Conservation (phyloP, 2,113 vertebrate species). For the Nycticebus coucang region DNA sequence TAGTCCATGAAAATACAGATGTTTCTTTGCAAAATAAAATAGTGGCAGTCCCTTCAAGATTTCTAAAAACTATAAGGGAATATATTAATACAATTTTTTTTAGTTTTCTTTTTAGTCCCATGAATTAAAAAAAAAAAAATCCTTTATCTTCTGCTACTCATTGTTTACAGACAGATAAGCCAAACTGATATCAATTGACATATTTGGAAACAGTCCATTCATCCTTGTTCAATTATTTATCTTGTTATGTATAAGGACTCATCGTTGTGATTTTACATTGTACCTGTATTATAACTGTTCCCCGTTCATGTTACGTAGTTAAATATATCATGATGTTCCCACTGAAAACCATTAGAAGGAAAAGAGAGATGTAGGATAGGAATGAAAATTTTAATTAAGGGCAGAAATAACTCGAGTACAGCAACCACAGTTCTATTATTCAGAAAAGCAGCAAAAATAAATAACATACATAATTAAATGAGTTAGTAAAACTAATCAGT, state of each 20-base stretch:
- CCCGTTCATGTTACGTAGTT: not conserved
- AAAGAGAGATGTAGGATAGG: not conserved
- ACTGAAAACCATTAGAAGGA: not conserved
- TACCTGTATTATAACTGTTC: not conserved
- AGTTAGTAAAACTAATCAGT: not conserved
- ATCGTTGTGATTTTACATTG: not conserved
- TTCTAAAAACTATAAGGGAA: not conserved
- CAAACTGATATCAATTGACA: not conserved
- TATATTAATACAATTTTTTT: not conserved
- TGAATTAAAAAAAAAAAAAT: not conserved
- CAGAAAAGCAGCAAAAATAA: not conserved
- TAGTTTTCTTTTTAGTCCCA: not conserved
- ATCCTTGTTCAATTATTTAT: not conserved
- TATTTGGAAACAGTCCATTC: not conserved
- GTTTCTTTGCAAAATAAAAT: not conserved
- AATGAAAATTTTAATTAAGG: not conserved
- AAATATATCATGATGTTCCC: not conserved
- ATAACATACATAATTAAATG: not conserved
- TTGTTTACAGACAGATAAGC: not conserved
- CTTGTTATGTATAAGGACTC: not conserved
- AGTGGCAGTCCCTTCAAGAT: not conserved
- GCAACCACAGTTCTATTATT: not conserved
- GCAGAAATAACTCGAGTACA: not conserved
- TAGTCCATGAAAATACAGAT: not conserved
- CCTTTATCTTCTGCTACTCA: not conserved